Conservation (phyloP, 1,140 invertebrate species). For the Procambarus clarkii region DNA sequence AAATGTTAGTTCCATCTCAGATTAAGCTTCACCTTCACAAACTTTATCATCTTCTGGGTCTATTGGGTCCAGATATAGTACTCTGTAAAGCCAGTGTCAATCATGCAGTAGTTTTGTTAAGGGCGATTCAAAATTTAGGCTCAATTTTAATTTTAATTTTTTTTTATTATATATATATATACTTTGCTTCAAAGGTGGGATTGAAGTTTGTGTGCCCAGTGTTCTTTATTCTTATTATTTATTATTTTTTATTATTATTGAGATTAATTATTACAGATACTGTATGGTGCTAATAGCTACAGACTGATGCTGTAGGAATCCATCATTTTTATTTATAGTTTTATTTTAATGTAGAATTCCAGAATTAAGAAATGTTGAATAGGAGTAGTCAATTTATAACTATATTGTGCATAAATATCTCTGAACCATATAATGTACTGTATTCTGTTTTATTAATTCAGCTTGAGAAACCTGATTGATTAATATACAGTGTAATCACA, state of each 20-base stretch:
- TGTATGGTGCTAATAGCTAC: constrained; percentile 26
- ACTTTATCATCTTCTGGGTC: neutral
- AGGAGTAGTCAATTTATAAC: neutral
- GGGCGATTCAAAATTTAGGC: neutral
- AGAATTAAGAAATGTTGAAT: neutral
- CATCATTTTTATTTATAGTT: constrained; percentile 2
- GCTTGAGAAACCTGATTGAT: constrained; percentile 18
- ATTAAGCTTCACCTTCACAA: neutral
- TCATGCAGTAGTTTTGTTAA: constrained; percentile 28
- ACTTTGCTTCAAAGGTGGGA: neutral
- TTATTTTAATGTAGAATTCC: neutral
- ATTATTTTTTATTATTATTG: constrained; percentile 7
- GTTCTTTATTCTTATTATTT: constrained; percentile 18
- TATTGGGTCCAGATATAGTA: neutral
- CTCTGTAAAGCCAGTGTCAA: constrained; percentile 46
- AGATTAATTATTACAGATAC: constrained; percentile 33
- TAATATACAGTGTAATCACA: constrained; percentile 27
- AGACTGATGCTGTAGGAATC: constrained; percentile 3
- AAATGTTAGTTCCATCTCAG: constrained; percentile 20
- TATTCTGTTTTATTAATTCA: constrained; percentile 12
- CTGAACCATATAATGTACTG: neutral
- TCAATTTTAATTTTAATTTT: neutral
- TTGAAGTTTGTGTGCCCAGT: constrained; percentile 19
- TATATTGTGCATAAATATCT: neutral
- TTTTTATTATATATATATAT: neutral